A percentile compares a stretch with the other conserved stretches of the same genome.
phyloP scores from a whole-genome alignment of 2,797 vertebrate species.

The Petrocephalus sullivani region DNA sequence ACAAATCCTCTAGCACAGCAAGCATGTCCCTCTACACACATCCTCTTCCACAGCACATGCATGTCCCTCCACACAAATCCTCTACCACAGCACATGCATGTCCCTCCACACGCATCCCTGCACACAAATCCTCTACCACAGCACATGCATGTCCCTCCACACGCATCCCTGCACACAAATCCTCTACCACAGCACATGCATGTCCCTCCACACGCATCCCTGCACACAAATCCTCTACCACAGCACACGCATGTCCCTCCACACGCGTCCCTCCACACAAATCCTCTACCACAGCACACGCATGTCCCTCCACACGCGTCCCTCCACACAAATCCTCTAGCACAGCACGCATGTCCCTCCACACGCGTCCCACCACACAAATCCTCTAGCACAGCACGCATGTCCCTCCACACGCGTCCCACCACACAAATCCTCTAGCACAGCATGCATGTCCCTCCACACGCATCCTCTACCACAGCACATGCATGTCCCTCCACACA shows the following conservation, averaged over 20 bases:
- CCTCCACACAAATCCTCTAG: neutral
- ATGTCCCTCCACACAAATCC: neutral
- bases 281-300: neutral
- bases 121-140: too few relatives aligned
- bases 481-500: neutral
- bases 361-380: neutral
- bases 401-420: too few relatives aligned
- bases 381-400: neutral
- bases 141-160: too few relatives aligned
- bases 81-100: neutral
- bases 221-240: too few relatives aligned
- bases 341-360: neutral
- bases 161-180: too few relatives aligned
- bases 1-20: neutral
- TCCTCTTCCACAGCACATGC: neutral
- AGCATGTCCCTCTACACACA: too few relatives aligned
- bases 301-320: neutral
- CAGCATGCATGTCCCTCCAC: neutral
- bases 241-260: too few relatives aligned
- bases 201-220: too few relatives aligned
- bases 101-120: neutral
- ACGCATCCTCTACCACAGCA: neutral
- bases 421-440: neutral
- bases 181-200: neutral
- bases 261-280: neutral